A percentile compares a stretch with the other conserved stretches of the same genome.
Evolutionary conservation across 1,140 invertebrate species (phyloP).

Genomic region (Platorchestia sp.): DNA sequence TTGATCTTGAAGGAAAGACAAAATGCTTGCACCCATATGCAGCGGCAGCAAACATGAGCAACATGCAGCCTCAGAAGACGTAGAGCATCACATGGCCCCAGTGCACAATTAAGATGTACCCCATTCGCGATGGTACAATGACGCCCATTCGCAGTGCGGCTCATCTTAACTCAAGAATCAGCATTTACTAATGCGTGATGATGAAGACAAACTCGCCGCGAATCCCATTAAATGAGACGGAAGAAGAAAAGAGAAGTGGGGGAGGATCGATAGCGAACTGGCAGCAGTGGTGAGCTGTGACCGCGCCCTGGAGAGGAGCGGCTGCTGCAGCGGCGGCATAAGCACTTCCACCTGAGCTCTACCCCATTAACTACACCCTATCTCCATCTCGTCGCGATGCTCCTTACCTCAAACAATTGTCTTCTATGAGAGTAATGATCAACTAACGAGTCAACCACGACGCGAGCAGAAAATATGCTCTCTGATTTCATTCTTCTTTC

Average conservation of each 20-base stretch:
- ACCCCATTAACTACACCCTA: too few relatives aligned
- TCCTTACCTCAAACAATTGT: too few relatives aligned
- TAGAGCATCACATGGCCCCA: neutral
- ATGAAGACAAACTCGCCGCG: neutral
- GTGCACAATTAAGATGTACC: too few relatives aligned
- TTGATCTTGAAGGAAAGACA: neutral
- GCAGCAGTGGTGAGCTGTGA: neutral
- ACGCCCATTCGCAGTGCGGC: neutral
- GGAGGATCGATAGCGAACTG: constrained; percentile 31
- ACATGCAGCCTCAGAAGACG: neutral
- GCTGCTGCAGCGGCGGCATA: neutral
- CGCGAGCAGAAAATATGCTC: too few relatives aligned
- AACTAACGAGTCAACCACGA: too few relatives aligned
- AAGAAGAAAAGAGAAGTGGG: constrained; percentile 46
- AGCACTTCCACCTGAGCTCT: neutral
- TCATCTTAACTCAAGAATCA: neutral
- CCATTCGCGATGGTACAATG: neutral
- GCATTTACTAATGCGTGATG: neutral
- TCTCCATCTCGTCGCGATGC: too few relatives aligned
- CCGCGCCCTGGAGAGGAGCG: constrained; percentile 2
- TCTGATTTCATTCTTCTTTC: too few relatives aligned
- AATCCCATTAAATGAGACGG: neutral
- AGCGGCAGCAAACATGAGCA: neutral
- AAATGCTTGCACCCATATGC: neutral
- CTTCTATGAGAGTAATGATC: too few relatives aligned